phyloP scores from a whole-genome alignment of 2,113 vertebrate genomes.

The Chaenocephalus aceratus region DNA sequence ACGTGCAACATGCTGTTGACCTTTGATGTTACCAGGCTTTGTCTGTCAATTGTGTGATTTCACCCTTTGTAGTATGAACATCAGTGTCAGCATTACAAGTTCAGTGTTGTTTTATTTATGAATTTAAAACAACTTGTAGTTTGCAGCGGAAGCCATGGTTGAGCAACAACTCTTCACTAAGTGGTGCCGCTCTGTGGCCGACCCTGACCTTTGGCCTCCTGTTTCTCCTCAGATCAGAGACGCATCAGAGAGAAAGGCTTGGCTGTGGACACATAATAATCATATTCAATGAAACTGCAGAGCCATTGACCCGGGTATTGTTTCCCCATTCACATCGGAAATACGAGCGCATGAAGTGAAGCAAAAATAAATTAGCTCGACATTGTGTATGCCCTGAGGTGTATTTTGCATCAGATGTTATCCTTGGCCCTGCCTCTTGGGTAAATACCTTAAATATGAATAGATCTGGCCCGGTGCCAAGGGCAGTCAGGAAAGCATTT shows the following conservation, averaged over 20 bases:
- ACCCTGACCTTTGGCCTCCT: slow-evolving; percentile 29
- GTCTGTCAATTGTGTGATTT: not conserved
- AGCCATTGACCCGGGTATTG: slow-evolving; percentile 80
- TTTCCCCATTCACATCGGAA: slow-evolving; percentile 80
- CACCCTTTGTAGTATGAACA: not conserved
- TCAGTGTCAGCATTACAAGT: not conserved
- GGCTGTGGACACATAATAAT: slow-evolving; percentile 54
- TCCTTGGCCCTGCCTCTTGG: slow-evolving; percentile 88
- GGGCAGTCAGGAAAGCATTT: slow-evolving; percentile 90
- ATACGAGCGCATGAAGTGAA: slow-evolving; percentile 79
- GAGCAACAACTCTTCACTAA: slow-evolving; percentile 2
- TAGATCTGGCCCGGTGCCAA: slow-evolving; percentile 88
- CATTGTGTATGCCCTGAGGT: slow-evolving; percentile 87
- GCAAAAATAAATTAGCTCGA: slow-evolving; percentile 87
- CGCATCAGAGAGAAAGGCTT: slow-evolving; percentile 17
- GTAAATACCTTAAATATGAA: slow-evolving; percentile 93
- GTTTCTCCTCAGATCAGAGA: slow-evolving; percentile 23
- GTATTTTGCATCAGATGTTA: slow-evolving; percentile 93
- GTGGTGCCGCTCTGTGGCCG: not conserved
- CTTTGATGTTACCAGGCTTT: not conserved
- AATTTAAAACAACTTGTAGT: not conserved
- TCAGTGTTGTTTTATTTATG: not conserved
- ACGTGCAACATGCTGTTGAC: too few relatives aligned
- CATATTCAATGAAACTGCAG: slow-evolving; percentile 75
- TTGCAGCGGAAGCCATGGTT: not conserved